These are phyloP conservation scores for Pseudomugil tenellus DNA, from an alignment of 2,797 vertebrate species.

Conservation along the genomic window DNA sequence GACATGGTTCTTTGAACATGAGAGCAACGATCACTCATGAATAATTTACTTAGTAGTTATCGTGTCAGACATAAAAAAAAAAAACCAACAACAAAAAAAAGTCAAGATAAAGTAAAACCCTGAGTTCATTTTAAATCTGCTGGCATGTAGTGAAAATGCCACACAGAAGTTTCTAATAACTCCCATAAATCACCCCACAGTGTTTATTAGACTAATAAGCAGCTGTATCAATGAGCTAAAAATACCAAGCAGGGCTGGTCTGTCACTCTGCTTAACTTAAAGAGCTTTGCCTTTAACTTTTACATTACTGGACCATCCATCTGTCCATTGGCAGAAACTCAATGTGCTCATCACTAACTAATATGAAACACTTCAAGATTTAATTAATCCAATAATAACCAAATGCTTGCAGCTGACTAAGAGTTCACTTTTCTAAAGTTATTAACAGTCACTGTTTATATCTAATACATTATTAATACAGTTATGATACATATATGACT, in stretches of 20 bases:
- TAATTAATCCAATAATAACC: conserved; percentile 4
- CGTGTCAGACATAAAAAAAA: conserved; percentile 69
- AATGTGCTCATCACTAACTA: background rate
- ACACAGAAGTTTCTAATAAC: conserved; percentile 30
- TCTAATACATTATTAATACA: too few relatives aligned
- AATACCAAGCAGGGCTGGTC: conserved; percentile 16
- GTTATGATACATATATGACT: too few relatives aligned
- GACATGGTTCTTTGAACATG: conserved; percentile 56
- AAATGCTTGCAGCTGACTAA: background rate
- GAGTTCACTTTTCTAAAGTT: too few relatives aligned
- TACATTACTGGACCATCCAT: background rate
- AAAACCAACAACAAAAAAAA: too few relatives aligned
- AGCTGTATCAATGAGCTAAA: conserved; percentile 28
- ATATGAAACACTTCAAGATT: background rate
- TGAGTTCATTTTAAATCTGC: conserved; percentile 39
- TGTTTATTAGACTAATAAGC: conserved; percentile 56
- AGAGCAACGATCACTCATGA: conserved; percentile 58
- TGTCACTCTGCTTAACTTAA: conserved; percentile 20
- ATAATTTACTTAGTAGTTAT: conserved; percentile 76
- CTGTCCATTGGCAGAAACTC: background rate
- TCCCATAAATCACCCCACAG: conserved; percentile 27
- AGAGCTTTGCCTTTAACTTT: background rate
- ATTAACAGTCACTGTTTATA: too few relatives aligned
- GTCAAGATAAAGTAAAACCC: conserved; percentile 38
- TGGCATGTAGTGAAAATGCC: conserved; percentile 19